These are phyloP conservation scores for Lasioglossum figueresi DNA, from an alignment of 2,888 invertebrate genomes.

Conservation along the genomic window DNA sequence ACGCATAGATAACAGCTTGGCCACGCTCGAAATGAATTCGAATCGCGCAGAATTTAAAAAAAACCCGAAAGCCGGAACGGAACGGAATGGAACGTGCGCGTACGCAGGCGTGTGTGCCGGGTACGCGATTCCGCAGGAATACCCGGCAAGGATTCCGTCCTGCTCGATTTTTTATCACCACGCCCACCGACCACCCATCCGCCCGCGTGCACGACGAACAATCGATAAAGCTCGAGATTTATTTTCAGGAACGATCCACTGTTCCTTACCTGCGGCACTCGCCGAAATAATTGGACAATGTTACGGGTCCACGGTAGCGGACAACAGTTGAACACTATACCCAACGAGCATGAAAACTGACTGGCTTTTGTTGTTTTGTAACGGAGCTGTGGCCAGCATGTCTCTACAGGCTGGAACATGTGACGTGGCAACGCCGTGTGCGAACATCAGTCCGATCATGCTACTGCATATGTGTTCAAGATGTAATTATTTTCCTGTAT, in stretches of 20 bases:
- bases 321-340: too few relatives aligned
- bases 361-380: too few relatives aligned
- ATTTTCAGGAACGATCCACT: conserved; percentile 46
- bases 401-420: too few relatives aligned
- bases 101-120: conserved; percentile 24
- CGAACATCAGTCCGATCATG: too few relatives aligned
- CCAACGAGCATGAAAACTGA: too few relatives aligned
- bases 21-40: conserved; percentile 72
- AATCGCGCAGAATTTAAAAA: conserved; percentile 73
- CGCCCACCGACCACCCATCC: conserved; percentile 30
- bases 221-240: conserved; percentile 69
- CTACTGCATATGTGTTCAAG: too few relatives aligned
- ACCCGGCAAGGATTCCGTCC: conserved; percentile 51
- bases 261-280: conserved; percentile 17
- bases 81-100: conserved; percentile 3
- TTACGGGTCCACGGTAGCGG: too few relatives aligned
- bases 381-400: too few relatives aligned
- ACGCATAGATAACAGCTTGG: conserved; percentile 73
- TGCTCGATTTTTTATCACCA: conserved; percentile 63
- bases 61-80: conserved; percentile 52
- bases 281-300: too few relatives aligned
- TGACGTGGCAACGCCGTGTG: too few relatives aligned
- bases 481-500: too few relatives aligned
- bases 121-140: conserved; percentile 15
- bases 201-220: conserved; percentile 43